A percentile compares a stretch with the other conserved stretches of the same genome.
These are phyloP conservation scores for Genyomyrus donnyi DNA, from an alignment of 2,113 vertebrate species.

Conservation along the genomic window DNA sequence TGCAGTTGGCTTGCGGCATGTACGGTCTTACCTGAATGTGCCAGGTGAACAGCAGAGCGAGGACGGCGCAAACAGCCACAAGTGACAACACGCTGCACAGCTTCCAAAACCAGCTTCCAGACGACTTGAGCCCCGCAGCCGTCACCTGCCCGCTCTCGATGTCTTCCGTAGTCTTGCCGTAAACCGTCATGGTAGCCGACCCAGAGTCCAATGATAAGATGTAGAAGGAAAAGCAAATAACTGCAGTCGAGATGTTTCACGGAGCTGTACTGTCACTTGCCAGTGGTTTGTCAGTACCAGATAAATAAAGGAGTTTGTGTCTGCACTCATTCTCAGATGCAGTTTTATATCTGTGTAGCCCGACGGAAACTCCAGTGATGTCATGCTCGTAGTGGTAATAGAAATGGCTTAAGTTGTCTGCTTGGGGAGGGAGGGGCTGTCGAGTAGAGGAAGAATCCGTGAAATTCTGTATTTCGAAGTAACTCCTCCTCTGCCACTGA, in stretches of 20 bases:
- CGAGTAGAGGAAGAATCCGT: conserved; percentile 41
- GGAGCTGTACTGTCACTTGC: not conserved
- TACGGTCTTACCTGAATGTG: conserved; percentile 26
- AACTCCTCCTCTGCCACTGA: not conserved
- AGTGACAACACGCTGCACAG: conserved; percentile 21
- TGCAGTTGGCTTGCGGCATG: not conserved
- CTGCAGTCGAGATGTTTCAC: not conserved
- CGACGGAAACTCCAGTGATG: conserved; percentile 67
- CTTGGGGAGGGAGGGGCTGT: conserved; percentile 24
- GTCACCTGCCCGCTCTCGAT: conserved; percentile 42
- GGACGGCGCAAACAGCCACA: conserved; percentile 32
- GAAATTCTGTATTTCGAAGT: not conserved
- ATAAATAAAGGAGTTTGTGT: not conserved
- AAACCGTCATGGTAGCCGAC: conserved; percentile 40
- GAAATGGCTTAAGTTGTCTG: not conserved
- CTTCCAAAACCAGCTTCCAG: conserved; percentile 38
- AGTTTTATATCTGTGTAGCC: not conserved
- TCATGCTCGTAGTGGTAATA: conserved; percentile 50
- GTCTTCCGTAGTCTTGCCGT: conserved; percentile 39
- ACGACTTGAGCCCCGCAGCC: conserved; percentile 37
- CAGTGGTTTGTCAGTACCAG: not conserved
- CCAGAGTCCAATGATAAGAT: not conserved
- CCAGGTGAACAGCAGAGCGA: conserved; percentile 35
- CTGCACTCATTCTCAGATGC: not conserved
- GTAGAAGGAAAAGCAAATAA: not conserved